A percentile compares a stretch with the other conserved stretches of the same genome.
phyloP scores from a whole-genome alignment of 2,797 vertebrate genomes.

The Pachyuromys duprasi region DNA sequence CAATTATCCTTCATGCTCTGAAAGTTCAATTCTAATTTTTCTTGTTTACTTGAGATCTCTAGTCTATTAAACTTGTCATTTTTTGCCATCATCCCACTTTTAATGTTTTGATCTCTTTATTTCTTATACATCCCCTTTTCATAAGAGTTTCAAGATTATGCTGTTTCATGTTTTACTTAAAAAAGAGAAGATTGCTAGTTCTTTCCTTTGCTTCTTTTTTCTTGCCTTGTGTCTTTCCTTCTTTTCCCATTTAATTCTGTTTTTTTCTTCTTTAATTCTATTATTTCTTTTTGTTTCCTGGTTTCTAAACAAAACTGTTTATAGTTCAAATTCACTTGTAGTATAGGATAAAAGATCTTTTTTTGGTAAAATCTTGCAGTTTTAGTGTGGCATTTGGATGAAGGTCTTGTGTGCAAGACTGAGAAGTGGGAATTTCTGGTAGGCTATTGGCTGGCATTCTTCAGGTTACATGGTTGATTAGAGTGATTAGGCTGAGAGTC shows the following conservation, averaged over 20 bases:
- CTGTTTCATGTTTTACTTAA: neutral
- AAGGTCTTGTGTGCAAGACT: neutral
- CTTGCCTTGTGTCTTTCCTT: neutral
- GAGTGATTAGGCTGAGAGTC: neutral
- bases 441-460: conserved; percentile 17
- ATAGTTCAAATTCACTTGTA: neutral
- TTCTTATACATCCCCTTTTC: neutral
- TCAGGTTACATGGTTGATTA: neutral
- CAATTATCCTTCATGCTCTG: neutral
- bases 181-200: neutral
- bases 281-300: neutral
- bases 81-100: neutral
- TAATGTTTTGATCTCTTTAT: neutral
- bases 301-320: neutral
- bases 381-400: neutral
- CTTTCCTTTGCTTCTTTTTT: neutral
- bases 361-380: neutral
- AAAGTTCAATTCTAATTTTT: neutral
- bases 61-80: neutral
- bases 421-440: neutral
- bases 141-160: neutral
- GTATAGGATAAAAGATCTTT: neutral
- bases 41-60: neutral
- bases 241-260: too few species aligned
- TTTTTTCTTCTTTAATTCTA: neutral